Percentiles rank a stretch among this genome's conserved stretches.
phyloP scores from a whole-genome alignment of 2,113 vertebrate genomes.

The Climacteris rufus region DNA sequence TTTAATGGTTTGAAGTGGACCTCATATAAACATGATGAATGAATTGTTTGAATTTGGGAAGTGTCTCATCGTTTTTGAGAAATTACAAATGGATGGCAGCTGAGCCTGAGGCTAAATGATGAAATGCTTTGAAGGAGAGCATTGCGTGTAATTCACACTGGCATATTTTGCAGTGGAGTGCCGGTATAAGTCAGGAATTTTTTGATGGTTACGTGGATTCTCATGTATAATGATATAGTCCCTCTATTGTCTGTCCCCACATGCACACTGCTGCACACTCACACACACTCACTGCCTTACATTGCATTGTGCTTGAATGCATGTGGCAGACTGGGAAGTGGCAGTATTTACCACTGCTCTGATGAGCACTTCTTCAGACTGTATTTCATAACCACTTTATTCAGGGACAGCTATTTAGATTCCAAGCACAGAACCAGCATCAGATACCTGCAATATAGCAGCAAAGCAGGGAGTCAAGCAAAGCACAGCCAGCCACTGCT shows the following conservation, averaged over 20 bases:
- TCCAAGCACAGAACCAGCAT: background rate
- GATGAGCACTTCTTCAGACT: background rate
- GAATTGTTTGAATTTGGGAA: constrained; percentile 23
- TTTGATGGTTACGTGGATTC: background rate
- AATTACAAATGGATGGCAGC: constrained; percentile 1
- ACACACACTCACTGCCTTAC: background rate
- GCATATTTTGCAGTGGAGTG: background rate
- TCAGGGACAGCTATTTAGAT: background rate
- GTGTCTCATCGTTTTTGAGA: background rate
- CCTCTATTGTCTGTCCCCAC: background rate
- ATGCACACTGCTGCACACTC: background rate
- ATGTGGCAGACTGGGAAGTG: background rate
- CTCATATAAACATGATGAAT: background rate
- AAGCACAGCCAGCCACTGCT: background rate
- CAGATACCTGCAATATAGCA: background rate
- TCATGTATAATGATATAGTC: background rate
- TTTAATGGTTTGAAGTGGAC: background rate
- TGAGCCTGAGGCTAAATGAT: background rate
- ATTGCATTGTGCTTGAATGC: background rate
- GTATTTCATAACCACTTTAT: background rate
- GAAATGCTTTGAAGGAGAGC: background rate
- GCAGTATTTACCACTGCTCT: background rate
- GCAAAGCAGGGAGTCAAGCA: background rate
- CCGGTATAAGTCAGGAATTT: background rate
- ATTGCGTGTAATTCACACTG: background rate